Base-by-base conservation (phyloP, 2,888 invertebrate species). In the Cheilosia vulpina region DNA sequence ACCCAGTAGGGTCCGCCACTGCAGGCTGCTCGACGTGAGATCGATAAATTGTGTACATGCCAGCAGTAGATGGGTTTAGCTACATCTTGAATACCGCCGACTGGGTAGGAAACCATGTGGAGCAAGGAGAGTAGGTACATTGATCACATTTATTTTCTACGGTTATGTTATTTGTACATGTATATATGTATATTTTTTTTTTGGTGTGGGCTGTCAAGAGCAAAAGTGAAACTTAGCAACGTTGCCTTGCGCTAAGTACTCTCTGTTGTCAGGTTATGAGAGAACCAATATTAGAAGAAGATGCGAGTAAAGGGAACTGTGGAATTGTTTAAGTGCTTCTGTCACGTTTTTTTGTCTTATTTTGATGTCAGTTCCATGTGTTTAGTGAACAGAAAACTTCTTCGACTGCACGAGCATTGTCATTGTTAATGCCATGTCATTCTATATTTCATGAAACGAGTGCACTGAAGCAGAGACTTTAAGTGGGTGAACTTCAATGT, bases 191-290 rank as follows among this genome's bases (percentile, higher is more conserved):
- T 47, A 45, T 55, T 41, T 50, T 9, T 41, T 41, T 31, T 55
- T 43, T 57, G 2, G 31, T 58, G 34, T 45, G 19, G 60, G 65
- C 77, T 52, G 72, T 79, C 68, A 68, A 62, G 55, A 78, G 60
- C 43, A 84, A 80, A 84, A 80, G 80, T 80, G 84, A 84, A 84
- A 84, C 75, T 80, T 84, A 65, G 84, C 84, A 84, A 84, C 84
- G 69, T 69, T 69, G 84, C 80, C 50, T 79, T 63, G 53, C 31
- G 60, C 47, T 73, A 69, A 68, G 79, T 73, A 73, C 57, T 65
- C 63, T 62, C 60, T 19, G 55, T 84, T 73, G 75, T 69, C 69
- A 66, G 80, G 79, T 79, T 83, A 79, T 75, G 84, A 79, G 79
- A 79, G 62, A 73, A 78, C 57, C 34, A 62, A 57, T 68, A 63